Evolutionary conservation across 1,140 invertebrate genomes (phyloP), one percentile per base, ranked within the genome.

Genomic region (Subanguina moxae): DNA sequence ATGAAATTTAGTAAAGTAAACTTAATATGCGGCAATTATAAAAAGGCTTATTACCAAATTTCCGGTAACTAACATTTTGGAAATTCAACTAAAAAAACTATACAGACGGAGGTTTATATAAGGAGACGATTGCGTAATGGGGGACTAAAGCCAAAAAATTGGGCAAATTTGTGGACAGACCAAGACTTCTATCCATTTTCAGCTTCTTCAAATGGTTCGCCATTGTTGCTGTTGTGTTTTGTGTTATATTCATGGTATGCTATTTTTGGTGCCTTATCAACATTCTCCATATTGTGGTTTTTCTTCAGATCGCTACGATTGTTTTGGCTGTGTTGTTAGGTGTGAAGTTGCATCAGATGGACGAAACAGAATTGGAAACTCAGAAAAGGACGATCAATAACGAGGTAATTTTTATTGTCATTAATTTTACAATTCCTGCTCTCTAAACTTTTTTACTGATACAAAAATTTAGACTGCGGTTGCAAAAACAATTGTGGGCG

Each of bases 201-300:
- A 78, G 77, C 23, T 70, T 45, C 8, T 78, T 79, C 46, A 81
- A 81, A 77, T 77, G 69, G 68, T 46, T 77, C 17, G 78, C 77
- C 7, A 65, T 80, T 43, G 48, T 79, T 11, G 67, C 67, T 21
- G 71, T 70, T 17, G 42, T 79, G 48, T 62, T 79, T 8, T 81
- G 80, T 23, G 57, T 81, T 42, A 28, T 81, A 13, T 79, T 79
- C 59, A 58, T 81, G 64, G 32, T 38, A 38, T 5, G 32, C 11
- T 11, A 5, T 38, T 38, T 38, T 5, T 38, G 3, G 32, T 5
- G 11, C 11, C 3, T 38, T 38, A 38, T n/a, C n/a, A n/a, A n/a
- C n/a, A n/a, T n/a, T n/a, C n/a, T n/a, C n/a, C n/a, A n/a, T n/a
- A n/a, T n/a, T n/a, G n/a, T n/a, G n/a, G n/a, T 38, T 11, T 5